A percentile compares a stretch with the other conserved stretches of the same genome.
phyloP scores from a whole-genome alignment of 2,888 invertebrate species.

The Pyrochroa serraticornis region DNA sequence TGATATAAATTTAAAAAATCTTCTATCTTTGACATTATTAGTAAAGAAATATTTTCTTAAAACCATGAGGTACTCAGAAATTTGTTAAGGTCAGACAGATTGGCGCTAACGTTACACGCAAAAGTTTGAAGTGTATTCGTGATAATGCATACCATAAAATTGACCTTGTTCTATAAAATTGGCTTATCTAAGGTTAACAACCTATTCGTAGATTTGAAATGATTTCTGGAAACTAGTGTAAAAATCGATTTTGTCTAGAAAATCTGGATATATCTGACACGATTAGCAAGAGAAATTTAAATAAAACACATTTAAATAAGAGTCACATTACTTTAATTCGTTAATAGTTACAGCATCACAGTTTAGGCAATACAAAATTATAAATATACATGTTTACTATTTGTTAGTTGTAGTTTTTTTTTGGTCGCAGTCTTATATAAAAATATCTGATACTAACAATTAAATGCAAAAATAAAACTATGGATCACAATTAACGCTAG shows the following conservation, averaged over 20 bases:
- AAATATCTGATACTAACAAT: conserved; percentile 8
- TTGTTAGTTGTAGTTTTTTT: conserved; percentile 8
- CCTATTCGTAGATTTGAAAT: not conserved
- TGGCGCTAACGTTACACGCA: no score
- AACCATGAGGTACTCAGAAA: no score
- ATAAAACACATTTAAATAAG: not conserved
- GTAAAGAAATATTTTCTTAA: no score
- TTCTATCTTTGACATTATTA: no score
- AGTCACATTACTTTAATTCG: conserved; percentile 9
- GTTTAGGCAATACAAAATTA: conserved; percentile 26
- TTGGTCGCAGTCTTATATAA: conserved; percentile 22
- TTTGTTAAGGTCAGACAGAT: no score
- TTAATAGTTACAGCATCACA: conserved; percentile 26
- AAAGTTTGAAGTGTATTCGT: no score
- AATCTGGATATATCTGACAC: no score
- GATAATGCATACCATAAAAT: not conserved
- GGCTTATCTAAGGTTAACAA: conserved; percentile 18
- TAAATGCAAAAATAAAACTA: conserved; percentile 25
- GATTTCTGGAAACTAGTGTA: not conserved
- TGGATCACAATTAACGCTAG: conserved; percentile 13
- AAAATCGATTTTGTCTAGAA: not conserved
- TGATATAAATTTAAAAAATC: no score
- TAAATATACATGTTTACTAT: conserved; percentile 15
- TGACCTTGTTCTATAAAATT: conserved; percentile 13
- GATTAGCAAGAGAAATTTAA: not conserved